Conservation (phyloP, 2,113 vertebrate genomes). For the Macquaria australasica region DNA sequence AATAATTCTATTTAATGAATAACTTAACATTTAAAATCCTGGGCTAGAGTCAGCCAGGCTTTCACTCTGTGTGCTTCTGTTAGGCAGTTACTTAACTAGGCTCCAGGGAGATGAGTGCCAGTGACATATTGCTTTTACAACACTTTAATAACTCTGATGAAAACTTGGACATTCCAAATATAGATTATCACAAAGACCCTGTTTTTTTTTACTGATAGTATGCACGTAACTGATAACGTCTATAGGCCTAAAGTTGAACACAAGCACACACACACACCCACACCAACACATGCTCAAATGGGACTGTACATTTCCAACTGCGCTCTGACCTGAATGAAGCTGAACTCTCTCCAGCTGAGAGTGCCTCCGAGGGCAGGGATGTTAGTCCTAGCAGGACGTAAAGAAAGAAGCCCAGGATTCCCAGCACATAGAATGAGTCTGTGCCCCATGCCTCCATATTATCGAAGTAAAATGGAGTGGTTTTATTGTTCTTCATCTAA, state of each 20-base stretch:
- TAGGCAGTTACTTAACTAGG: constrained; percentile 64
- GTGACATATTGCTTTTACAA: constrained; percentile 63
- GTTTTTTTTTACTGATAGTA: constrained; percentile 42
- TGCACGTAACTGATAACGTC: constrained; percentile 30
- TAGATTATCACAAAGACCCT: constrained; percentile 32
- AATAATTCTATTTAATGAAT: constrained; percentile 85
- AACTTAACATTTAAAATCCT: constrained; percentile 84
- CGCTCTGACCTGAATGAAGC: constrained; percentile 75
- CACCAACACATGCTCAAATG: constrained; percentile 11
- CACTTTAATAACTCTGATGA: constrained; percentile 65
- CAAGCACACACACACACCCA: neutral
- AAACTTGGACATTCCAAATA: constrained; percentile 53
- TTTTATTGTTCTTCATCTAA: constrained; percentile 85
- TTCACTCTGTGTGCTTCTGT: constrained; percentile 48
- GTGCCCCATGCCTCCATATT: constrained; percentile 81
- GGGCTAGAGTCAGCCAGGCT: constrained; percentile 56
- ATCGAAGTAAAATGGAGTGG: constrained; percentile 78
- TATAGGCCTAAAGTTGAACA: constrained; percentile 41
- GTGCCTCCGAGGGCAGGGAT: constrained; percentile 92
- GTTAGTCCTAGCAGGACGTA: constrained; percentile 93
- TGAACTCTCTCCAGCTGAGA: constrained; percentile 95
- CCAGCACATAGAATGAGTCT: constrained; percentile 88
- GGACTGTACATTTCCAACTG: constrained; percentile 23
- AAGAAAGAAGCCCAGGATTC: constrained; percentile 92
- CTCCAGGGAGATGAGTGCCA: constrained; percentile 58